These are phyloP conservation scores for Hydropsyche betteni DNA, from an alignment of 2,888 invertebrate species.

Conservation along the genomic window DNA sequence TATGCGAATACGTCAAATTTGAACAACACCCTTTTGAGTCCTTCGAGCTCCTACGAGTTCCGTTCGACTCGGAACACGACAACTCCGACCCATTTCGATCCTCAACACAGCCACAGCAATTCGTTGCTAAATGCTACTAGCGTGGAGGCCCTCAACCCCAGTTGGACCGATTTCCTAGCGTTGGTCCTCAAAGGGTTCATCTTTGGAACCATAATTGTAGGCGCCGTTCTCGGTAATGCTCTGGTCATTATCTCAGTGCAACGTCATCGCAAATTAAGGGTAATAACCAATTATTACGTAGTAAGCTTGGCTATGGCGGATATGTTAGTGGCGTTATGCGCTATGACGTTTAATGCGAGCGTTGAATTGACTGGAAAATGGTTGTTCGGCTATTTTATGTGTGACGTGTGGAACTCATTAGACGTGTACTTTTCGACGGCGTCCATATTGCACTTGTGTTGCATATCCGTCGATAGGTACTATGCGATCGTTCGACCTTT, in stretches of 20 bases:
- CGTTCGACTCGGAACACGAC: slow-evolving; percentile 29
- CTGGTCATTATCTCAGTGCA: slow-evolving; percentile 88
- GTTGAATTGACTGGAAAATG: slow-evolving; percentile 86
- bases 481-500: slow-evolving; percentile 92
- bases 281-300: slow-evolving; percentile 95
- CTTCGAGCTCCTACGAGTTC: slow-evolving; percentile 44
- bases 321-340: slow-evolving; percentile 89
- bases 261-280: slow-evolving; percentile 81
- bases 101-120: slow-evolving; percentile 43
- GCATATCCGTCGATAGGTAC: slow-evolving; percentile 92
- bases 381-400: slow-evolving; percentile 90
- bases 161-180: slow-evolving; percentile 67
- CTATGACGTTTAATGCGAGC: slow-evolving; percentile 92
- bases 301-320: slow-evolving; percentile 95
- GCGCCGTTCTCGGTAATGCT: slow-evolving; percentile 91
- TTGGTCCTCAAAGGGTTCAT: slow-evolving; percentile 78
- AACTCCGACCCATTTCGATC: slow-evolving; percentile 40
- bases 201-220: slow-evolving; percentile 87
- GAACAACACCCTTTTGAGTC: slow-evolving; percentile 16
- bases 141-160: slow-evolving; percentile 47
- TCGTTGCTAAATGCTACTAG: slow-evolving; percentile 41
- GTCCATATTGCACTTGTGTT: slow-evolving; percentile 91
- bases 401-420: slow-evolving; percentile 93
- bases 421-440: slow-evolving; percentile 95
- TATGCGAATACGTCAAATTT: slow-evolving; percentile 29